Conservation (phyloP, 1,140 invertebrate genomes). For the Drosophila triauraria region DNA sequence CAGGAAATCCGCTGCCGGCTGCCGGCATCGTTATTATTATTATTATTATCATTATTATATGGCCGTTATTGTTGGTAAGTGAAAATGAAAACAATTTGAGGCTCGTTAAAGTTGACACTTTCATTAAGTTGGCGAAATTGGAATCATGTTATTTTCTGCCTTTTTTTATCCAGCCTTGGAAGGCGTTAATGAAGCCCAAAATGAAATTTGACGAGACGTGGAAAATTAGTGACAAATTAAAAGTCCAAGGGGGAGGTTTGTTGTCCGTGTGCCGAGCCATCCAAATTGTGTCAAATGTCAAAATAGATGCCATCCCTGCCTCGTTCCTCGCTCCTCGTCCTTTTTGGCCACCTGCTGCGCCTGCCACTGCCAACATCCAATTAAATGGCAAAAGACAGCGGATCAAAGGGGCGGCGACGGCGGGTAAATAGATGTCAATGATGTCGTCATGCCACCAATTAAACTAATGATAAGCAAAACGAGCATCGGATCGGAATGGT, state of each 20-base stretch:
- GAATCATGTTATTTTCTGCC: conserved; percentile 22
- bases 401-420: conserved; percentile 1
- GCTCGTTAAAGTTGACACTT: conserved; percentile 83
- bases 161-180: conserved; percentile 31
- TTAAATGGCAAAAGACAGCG: conserved; percentile 68
- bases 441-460: conserved; percentile 82
- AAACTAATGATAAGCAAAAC: conserved; percentile 80
- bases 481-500: conserved; percentile 32
- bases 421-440: conserved; percentile 23
- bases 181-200: conserved; percentile 75
- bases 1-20: conserved; percentile 46
- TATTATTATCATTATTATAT: conserved; percentile 47
- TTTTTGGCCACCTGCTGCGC: conserved; percentile 55
- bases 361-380: conserved; percentile 70
- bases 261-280: conserved; percentile 30
- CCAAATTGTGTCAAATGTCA: conserved; percentile 80
- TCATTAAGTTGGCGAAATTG: conserved; percentile 79
- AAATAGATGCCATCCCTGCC: conserved; percentile 54
- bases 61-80: conserved; percentile 62
- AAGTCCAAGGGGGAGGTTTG: conserved; percentile 57
- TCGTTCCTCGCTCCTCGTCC: conserved; percentile 1
- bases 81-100: conserved; percentile 80
- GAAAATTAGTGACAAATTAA: conserved; percentile 81
- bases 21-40: conserved; percentile 32
- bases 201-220: conserved; percentile 76